Evolutionary conservation across 2,888 invertebrate genomes (phyloP).

Genomic region (Callinectes sapidus): DNA sequence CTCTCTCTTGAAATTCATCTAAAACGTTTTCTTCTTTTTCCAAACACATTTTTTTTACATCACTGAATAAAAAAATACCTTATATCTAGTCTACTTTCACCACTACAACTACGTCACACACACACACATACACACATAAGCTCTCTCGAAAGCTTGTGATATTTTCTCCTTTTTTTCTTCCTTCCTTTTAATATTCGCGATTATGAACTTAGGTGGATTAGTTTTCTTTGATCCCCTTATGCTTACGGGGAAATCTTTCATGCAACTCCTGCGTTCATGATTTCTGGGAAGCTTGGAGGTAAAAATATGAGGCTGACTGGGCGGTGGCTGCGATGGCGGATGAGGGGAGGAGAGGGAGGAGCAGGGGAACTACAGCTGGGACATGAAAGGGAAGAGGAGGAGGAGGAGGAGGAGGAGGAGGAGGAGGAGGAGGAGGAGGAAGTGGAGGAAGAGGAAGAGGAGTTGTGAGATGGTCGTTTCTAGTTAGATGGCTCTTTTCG

Average conservation of each 20-base stretch:
- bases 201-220: background rate
- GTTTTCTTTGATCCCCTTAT: background rate
- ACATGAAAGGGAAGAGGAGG: background rate
- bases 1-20: background rate
- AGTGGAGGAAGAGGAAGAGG: background rate
- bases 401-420: slow-evolving; percentile 1
- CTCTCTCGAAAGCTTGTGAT: no score
- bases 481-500: background rate
- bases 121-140: no score
- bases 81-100: no score
- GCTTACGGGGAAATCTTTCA: background rate
- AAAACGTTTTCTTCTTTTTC: background rate
- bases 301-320: background rate
- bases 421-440: background rate
- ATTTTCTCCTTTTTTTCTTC: no score
- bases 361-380: background rate
- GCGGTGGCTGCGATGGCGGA: background rate
- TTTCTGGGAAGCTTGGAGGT: background rate
- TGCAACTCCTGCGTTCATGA: background rate
- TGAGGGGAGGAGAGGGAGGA: background rate
- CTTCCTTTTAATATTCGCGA: background rate
- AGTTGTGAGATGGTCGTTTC: no score
- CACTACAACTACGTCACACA: no score
- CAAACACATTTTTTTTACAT: background rate
- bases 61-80: no score